Conservation (phyloP, 2,797 vertebrate genomes). For the Mormyrops boulengeri region DNA sequence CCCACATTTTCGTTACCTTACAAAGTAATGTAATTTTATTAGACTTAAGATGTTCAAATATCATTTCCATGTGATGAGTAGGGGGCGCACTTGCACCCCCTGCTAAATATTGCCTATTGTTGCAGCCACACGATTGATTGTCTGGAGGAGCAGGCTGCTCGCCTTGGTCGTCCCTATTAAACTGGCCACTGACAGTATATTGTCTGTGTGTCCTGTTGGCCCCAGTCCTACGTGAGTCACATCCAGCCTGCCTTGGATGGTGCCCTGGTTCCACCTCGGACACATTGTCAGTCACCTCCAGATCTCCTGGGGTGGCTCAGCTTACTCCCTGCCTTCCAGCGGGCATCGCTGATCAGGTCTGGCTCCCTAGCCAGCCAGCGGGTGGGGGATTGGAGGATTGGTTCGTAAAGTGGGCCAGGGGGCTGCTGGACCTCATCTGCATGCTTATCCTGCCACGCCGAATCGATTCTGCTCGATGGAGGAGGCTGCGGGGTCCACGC, state of each 20-base stretch:
- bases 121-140: background rate
- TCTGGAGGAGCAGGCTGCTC: background rate
- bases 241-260: background rate
- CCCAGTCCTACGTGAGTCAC: background rate
- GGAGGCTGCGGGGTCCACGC: background rate
- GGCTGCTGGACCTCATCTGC: background rate
- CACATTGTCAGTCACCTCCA: conserved; percentile 5
- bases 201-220: background rate
- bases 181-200: background rate
- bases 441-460: background rate
- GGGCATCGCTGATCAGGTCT: background rate
- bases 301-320: background rate
- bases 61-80: background rate
- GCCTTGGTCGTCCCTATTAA: background rate
- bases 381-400: background rate
- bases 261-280: background rate
- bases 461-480: background rate
- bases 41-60: background rate
- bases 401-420: background rate
- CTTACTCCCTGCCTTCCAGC: background rate
- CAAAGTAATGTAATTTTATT: background rate
- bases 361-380: background rate
- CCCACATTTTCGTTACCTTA: background rate
- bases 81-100: background rate
- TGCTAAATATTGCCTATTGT: background rate